Conservation (phyloP, 2,888 invertebrate species). For the Drosophila emarginata region DNA sequence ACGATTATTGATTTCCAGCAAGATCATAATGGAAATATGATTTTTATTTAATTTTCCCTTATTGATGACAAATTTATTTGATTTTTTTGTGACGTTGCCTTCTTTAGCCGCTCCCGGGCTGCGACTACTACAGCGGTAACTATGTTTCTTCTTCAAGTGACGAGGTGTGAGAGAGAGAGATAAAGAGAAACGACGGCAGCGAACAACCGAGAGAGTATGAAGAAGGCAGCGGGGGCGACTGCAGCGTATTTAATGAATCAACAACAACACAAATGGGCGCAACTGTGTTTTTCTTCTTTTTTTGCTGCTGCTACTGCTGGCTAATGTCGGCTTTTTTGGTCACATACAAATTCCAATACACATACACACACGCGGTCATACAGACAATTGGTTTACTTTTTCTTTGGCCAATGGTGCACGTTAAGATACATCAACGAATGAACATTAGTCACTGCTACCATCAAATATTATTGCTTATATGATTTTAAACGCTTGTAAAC, state of each 20-base stretch:
- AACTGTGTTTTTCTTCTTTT: constrained; percentile 46
- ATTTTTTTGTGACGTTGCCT: constrained; percentile 67
- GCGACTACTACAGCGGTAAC: constrained; percentile 50
- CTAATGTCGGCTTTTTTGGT: constrained; percentile 74
- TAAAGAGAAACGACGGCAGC: constrained; percentile 65
- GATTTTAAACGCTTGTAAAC: constrained; percentile 1
- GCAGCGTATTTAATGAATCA: constrained; percentile 73
- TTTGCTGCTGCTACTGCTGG: constrained; percentile 49
- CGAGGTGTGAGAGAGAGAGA: constrained; percentile 50
- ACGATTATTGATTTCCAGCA: constrained; percentile 99
- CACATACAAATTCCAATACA: constrained; percentile 61
- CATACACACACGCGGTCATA: constrained; percentile 51
- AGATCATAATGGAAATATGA: constrained; percentile 87
- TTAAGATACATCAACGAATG: not conserved
- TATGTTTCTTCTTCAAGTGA: constrained; percentile 52
- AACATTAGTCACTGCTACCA: not conserved
- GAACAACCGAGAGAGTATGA: constrained; percentile 34
- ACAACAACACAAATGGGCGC: constrained; percentile 79
- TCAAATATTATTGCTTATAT: not conserved
- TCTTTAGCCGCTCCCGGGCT: constrained; percentile 60
- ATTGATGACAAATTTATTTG: constrained; percentile 65
- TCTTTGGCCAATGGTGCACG: not conserved
- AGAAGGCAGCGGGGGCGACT: constrained; percentile 28
- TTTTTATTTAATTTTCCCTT: constrained; percentile 34
- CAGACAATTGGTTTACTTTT: constrained; percentile 51